phyloP scores from a whole-genome alignment of 2,888 invertebrate species.

The Rutpela maculata region DNA sequence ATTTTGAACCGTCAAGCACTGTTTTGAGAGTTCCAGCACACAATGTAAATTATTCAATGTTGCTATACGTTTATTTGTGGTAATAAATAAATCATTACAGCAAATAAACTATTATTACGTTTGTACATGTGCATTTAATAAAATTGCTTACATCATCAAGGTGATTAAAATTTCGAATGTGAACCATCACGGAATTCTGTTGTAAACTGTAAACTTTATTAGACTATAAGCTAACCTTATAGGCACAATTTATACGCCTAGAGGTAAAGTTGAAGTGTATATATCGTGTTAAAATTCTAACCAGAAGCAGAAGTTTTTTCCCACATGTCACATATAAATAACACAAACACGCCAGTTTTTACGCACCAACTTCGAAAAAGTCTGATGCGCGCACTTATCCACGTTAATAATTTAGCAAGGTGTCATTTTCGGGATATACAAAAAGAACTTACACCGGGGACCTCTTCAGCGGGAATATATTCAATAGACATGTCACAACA shows the following conservation, averaged over 20 bases:
- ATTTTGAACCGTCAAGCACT: background rate
- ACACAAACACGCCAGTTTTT: constrained; percentile 24
- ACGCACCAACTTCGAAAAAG: constrained; percentile 15
- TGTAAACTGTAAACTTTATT: background rate
- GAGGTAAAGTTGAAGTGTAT: constrained; percentile 1
- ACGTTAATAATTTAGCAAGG: background rate
- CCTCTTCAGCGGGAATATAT: background rate
- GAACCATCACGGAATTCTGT: background rate
- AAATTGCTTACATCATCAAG: background rate
- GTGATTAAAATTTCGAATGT: background rate
- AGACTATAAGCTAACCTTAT: background rate
- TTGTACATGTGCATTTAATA: background rate
- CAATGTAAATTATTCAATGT: background rate
- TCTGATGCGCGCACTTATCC: constrained; percentile 1
- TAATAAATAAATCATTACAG: background rate
- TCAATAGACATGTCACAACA: background rate
- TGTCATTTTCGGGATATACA: constrained; percentile 1
- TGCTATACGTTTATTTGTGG: background rate
- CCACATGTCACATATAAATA: constrained; percentile 23
- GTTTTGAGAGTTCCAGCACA: background rate
- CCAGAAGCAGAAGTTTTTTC: constrained; percentile 19
- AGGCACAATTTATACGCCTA: background rate
- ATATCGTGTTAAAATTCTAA: constrained; percentile 7
- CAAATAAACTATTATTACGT: constrained; percentile 1
- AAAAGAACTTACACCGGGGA: background rate